Evolutionary conservation across 2,113 vertebrate species (phyloP).

Genomic region (Sinocyclocheilus grahami): DNA sequence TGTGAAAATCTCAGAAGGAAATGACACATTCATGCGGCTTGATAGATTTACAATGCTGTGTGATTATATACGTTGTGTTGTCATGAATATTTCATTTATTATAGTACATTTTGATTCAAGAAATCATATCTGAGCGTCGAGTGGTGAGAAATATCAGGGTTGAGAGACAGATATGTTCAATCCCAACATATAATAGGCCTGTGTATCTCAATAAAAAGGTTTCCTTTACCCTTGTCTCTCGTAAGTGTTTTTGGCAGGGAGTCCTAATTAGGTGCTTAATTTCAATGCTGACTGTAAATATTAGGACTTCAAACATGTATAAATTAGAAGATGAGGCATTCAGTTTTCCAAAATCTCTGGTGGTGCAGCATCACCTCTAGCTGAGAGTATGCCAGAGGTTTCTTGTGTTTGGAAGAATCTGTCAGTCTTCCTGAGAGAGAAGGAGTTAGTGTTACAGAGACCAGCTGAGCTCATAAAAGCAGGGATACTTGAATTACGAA

Average conservation of each 20-base stretch:
- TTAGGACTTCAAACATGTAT: neutral
- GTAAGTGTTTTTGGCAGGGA: neutral
- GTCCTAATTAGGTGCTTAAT: neutral
- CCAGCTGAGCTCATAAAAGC: neutral
- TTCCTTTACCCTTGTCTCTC: neutral
- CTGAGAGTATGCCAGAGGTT: neutral
- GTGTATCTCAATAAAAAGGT: neutral
- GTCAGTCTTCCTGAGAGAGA: neutral
- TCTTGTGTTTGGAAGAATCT: too few species aligned
- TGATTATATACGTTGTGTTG: conserved; percentile 32
- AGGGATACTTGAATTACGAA: neutral
- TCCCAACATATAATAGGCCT: neutral
- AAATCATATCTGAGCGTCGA: neutral
- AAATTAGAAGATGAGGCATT: neutral
- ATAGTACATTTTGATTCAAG: conserved; percentile 22
- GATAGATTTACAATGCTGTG: neutral
- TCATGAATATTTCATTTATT: conserved; percentile 40
- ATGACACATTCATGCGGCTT: neutral
- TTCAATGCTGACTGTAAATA: neutral
- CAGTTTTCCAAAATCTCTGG: neutral
- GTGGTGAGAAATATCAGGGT: too few species aligned
- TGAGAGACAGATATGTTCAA: too few species aligned
- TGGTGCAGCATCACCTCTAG: neutral
- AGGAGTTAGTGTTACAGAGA: conserved; percentile 6
- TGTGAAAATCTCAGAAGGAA: conserved; percentile 16